A percentile compares a stretch with the other conserved stretches of the same genome.
These are phyloP conservation scores for Episyrphus balteatus DNA, from an alignment of 1,140 invertebrate genomes.

Conservation along the genomic window DNA sequence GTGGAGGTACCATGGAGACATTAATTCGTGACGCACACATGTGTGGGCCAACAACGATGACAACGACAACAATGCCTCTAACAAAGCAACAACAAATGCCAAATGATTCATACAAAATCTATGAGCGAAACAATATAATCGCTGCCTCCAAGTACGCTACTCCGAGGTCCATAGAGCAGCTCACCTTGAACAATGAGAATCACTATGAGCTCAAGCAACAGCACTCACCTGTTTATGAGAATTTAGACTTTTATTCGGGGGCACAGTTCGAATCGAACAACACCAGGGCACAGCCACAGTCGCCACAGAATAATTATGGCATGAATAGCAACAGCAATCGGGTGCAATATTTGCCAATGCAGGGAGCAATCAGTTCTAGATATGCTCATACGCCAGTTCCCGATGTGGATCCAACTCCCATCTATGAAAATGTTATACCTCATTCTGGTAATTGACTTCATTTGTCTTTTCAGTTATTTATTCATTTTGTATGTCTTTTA, in stretches of 20 bases:
- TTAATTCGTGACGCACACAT: too few relatives aligned
- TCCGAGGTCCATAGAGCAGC: slow-evolving; percentile 55
- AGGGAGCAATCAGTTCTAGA: slow-evolving; percentile 9
- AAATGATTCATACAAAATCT: slow-evolving; percentile 47
- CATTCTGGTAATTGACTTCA: slow-evolving; percentile 29
- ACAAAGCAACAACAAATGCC: slow-evolving; percentile 5
- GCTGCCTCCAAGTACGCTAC: slow-evolving; percentile 65
- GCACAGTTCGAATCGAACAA: slow-evolving; percentile 37
- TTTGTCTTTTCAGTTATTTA: neutral
- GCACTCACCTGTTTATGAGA: slow-evolving; percentile 62
- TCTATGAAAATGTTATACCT: slow-evolving; percentile 63
- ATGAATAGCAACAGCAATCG: slow-evolving; percentile 4
- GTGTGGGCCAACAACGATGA: slow-evolving; percentile 6
- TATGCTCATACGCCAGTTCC: slow-evolving; percentile 34
- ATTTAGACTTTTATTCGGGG: slow-evolving; percentile 62
- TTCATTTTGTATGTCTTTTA: neutral
- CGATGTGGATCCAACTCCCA: slow-evolving; percentile 37
- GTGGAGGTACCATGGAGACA: too few relatives aligned
- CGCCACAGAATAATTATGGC: neutral
- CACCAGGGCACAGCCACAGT: slow-evolving; percentile 40
- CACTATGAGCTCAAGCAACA: slow-evolving; percentile 19
- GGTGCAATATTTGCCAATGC: slow-evolving; percentile 10
- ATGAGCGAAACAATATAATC: slow-evolving; percentile 49
- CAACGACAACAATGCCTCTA: slow-evolving; percentile 4
- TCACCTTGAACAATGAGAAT: slow-evolving; percentile 20